Base-by-base conservation (phyloP, 2,113 vertebrate species). In the Salminus brasiliensis region DNA sequence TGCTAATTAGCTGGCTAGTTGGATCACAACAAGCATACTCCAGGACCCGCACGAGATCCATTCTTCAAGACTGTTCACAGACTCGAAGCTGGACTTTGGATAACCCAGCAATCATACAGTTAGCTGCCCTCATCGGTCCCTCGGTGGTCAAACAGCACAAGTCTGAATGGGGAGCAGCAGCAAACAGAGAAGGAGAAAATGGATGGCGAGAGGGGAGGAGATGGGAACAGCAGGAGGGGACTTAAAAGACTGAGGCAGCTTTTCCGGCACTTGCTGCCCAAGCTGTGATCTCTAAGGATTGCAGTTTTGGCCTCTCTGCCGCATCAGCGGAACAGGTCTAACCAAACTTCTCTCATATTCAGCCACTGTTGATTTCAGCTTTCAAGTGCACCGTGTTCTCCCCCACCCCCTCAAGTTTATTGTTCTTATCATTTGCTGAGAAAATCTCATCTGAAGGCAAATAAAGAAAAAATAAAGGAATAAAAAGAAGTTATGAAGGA, bases 401-500 rank as follows among this genome's bases (percentile, higher is more conserved):
- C 18, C 16, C 4, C 21, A 5, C 1, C 2, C 13, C 10, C 0
- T n/a, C 12, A n/a, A 13, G 13, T 52, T 59, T 52, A 65, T 65
- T 72, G 63, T 72, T 65, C 68, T 73, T 79, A 72, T 73, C 9
- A 27, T 66, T 66, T 66, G 43, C 34, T 25, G 73, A 23, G 32
- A 66, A 43, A 66, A 79, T 73, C 36, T 13, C 12, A 47, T 79
- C 69, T 41, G 30, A 72, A 79, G 69, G 69, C 78, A 41, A 55
- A 66, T 29, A 29, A 23, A 65, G 70, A 69, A 32, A n/a, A 59
- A 82, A 59, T 47, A 30, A 76, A 72, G 62, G 85, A 84, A 88
- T 82, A 83, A 87, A 84, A 88, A 85, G 52, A 84, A 87, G 89
- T 91, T 88, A 88, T 91, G 88, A 89, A 89, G 89, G 87, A 89